A percentile compares a stretch with the other conserved stretches of the same genome.
Evolutionary conservation across 2,797 vertebrate genomes (phyloP).

Genomic region (Basileuterus tristriatus): DNA sequence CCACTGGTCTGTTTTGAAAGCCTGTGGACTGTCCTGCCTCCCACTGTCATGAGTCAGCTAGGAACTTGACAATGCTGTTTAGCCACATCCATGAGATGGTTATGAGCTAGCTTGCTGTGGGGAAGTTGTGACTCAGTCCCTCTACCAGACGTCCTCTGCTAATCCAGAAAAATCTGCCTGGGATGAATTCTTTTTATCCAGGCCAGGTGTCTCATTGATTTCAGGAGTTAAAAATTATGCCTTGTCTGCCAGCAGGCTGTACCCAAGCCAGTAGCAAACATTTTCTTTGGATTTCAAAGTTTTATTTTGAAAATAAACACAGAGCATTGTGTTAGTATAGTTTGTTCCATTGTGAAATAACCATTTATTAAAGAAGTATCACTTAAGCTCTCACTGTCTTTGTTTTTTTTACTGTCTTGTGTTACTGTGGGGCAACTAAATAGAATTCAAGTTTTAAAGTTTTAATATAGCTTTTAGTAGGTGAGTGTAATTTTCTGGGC

Average conservation of each 20-base stretch:
- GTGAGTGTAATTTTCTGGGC: not conserved
- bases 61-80: not conserved
- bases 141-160: not conserved
- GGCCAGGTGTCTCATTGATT: constrained; percentile 26
- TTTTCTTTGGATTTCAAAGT: constrained; percentile 52
- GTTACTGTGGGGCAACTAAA: not conserved
- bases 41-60: not conserved
- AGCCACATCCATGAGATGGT: not conserved
- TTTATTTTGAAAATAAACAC: constrained; percentile 50
- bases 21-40: not conserved
- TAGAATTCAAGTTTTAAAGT: not conserved
- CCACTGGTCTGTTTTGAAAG: not conserved
- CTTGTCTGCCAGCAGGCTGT: not conserved
- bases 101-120: not conserved
- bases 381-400: not conserved
- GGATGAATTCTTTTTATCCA: constrained; percentile 26
- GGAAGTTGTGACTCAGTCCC: not conserved
- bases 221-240: not conserved
- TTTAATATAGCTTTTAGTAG: not conserved
- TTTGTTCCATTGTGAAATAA: constrained; percentile 15
- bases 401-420: not conserved
- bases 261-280: constrained; percentile 8
- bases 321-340: not conserved
- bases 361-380: constrained; percentile 23
- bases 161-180: not conserved